A percentile compares a stretch with the other conserved stretches of the same genome.
These are phyloP conservation scores for Amiota mariae DNA, from an alignment of 2,888 invertebrate genomes.

Conservation along the genomic window DNA sequence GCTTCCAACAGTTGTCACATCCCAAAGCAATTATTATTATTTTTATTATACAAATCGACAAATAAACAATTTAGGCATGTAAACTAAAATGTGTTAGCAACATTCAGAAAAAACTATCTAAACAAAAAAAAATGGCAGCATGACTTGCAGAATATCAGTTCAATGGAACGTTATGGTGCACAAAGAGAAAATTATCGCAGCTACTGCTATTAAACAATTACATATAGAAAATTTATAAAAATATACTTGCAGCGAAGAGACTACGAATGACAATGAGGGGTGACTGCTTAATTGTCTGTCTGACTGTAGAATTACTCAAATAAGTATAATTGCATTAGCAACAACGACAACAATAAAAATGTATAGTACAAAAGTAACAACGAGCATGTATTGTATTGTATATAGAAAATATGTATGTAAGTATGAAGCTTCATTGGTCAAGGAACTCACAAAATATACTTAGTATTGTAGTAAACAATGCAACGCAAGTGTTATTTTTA, in stretches of 20 bases:
- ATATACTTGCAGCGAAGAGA: not conserved
- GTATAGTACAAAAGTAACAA: not conserved
- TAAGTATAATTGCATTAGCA: not conserved
- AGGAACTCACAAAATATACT: conserved; percentile 1
- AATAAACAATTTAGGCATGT: conserved; percentile 63
- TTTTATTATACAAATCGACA: too few relatives aligned
- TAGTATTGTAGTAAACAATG: not conserved
- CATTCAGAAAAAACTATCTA: conserved; percentile 34
- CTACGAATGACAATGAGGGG: conserved; percentile 1
- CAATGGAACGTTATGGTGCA: not conserved
- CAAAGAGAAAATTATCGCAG: conserved; percentile 27
- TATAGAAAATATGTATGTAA: too few relatives aligned
- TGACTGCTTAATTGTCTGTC: conserved; percentile 10
- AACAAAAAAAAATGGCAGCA: conserved; percentile 9
- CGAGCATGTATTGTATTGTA: not conserved
- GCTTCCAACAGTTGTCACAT: conserved; percentile 60
- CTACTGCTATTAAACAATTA: conserved; percentile 46
- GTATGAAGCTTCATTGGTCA: conserved; percentile 16
- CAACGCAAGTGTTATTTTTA: conserved; percentile 66
- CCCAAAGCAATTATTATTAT: conserved; percentile 60
- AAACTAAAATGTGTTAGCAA: conserved; percentile 56
- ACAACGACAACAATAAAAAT: not conserved
- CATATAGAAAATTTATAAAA: conserved; percentile 33
- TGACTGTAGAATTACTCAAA: not conserved
- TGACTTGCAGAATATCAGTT: conserved; percentile 14